These are phyloP conservation scores for Peromyscus nudipes DNA, from an alignment of 2,797 vertebrate species.

Conservation along the genomic window DNA sequence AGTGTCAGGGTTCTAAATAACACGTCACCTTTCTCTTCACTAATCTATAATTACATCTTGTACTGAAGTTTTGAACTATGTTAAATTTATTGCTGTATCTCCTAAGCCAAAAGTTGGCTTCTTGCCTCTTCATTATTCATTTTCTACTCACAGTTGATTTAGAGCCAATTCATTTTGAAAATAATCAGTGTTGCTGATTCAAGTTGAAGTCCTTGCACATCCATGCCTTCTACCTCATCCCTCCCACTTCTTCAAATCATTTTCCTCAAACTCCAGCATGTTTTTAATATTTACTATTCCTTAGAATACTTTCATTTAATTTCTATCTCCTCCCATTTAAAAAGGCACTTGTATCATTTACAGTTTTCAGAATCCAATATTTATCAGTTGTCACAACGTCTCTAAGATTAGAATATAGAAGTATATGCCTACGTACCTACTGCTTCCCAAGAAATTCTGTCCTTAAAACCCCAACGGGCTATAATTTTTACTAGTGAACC, in stretches of 20 bases:
- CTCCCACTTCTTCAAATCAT: neutral
- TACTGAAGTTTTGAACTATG: slow-evolving; percentile 27
- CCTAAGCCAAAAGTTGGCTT: slow-evolving; percentile 24
- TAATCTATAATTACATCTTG: slow-evolving; percentile 70
- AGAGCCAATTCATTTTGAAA: slow-evolving; percentile 44
- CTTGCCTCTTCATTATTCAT: slow-evolving; percentile 53
- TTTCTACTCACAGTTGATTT: slow-evolving; percentile 38
- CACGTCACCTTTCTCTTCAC: neutral
- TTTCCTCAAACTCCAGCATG: neutral
- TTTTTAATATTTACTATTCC: neutral
- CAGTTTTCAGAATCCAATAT: neutral
- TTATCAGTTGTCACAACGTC: neutral
- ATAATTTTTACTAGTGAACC: neutral
- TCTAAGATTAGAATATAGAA: neutral
- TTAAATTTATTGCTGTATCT: slow-evolving; percentile 58
- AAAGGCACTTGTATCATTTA: neutral
- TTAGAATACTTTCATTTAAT: neutral
- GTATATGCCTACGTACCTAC: neutral
- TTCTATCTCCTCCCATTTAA: neutral
- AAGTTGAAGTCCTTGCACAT: neutral
- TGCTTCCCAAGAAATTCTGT: neutral
- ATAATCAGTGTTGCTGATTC: neutral
- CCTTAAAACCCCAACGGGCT: neutral
- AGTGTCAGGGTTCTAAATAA: neutral
- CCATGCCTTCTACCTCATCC: accelerated